phyloP scores from a whole-genome alignment of 2,888 invertebrate genomes.

The Scelioninae gen. 1 region DNA sequence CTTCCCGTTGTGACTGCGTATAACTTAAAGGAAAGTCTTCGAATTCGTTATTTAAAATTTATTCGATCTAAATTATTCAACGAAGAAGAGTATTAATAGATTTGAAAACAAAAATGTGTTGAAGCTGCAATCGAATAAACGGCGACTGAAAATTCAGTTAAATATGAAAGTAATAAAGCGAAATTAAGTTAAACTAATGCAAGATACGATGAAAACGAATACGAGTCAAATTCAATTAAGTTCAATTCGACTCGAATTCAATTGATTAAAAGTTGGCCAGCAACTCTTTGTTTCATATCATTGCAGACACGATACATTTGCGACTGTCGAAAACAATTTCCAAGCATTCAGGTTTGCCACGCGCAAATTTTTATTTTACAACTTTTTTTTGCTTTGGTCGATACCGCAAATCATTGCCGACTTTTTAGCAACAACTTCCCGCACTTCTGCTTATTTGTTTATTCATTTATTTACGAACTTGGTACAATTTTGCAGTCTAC shows the following conservation, averaged over 20 bases:
- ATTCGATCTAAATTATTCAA: conserved; percentile 13
- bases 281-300: too few species aligned
- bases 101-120: conserved; percentile 31
- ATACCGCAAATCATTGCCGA: too few species aligned
- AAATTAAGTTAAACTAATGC: too few species aligned
- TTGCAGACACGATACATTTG: not conserved
- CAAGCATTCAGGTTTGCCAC: too few species aligned
- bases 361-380: too few species aligned
- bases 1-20: conserved; percentile 8
- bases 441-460: conserved; percentile 3
- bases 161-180: conserved; percentile 5
- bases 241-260: too few species aligned
- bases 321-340: not conserved
- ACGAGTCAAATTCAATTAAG: too few species aligned
- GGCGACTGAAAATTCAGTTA: conserved; percentile 9
- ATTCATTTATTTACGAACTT: conserved; percentile 15
- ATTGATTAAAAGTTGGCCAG: too few species aligned
- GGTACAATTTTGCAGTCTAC: conserved; percentile 12
- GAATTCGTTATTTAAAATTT: conserved; percentile 30
- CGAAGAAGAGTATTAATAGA: not conserved
- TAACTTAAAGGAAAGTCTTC: conserved; percentile 6
- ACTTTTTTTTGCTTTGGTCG: not conserved
- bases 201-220: too few species aligned
- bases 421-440: too few species aligned
- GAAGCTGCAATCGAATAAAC: conserved; percentile 13